A percentile compares a stretch with the other conserved stretches of the same genome.
Evolutionary conservation across 2,797 vertebrate genomes (phyloP).

Genomic region (Phrynocephalus vlangalii): DNA sequence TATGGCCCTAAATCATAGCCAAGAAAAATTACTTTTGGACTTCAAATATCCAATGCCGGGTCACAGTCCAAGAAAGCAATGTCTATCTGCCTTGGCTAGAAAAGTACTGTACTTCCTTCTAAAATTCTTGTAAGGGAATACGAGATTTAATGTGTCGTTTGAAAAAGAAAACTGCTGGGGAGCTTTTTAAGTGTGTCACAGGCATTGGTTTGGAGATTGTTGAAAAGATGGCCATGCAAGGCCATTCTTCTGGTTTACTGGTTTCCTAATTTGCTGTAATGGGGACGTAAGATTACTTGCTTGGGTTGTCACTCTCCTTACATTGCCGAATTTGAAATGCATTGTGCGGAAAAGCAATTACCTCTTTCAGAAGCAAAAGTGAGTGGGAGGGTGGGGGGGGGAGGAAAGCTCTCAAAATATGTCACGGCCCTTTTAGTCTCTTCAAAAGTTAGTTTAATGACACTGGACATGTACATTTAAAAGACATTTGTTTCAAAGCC

Average conservation of each 20-base stretch:
- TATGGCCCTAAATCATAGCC: constrained; percentile 32
- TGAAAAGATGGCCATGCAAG: constrained; percentile 3
- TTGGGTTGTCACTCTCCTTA: constrained; percentile 58
- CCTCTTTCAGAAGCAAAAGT: constrained; percentile 39
- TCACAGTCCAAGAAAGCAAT: too few relatives aligned
- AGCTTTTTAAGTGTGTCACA: constrained; percentile 29
- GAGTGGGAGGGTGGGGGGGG: neutral
- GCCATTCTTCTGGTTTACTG: constrained; percentile 44
- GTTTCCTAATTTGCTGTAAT: constrained; percentile 62
- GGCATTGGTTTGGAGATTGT: constrained; percentile 35
- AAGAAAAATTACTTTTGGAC: neutral
- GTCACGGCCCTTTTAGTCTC: constrained; percentile 45
- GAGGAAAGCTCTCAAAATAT: constrained; percentile 11
- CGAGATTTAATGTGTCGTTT: neutral
- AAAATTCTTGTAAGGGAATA: constrained; percentile 7
- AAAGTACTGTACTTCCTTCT: too few relatives aligned
- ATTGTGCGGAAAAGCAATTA: constrained; percentile 66
- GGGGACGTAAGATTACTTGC: constrained; percentile 64
- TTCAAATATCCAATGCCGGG: neutral
- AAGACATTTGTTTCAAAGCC: constrained; percentile 67
- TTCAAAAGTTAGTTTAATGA: constrained; percentile 52
- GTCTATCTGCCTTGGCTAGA: too few relatives aligned
- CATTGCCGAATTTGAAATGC: constrained; percentile 55
- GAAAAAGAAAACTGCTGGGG: constrained; percentile 28
- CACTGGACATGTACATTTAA: constrained; percentile 59